Base-by-base conservation (phyloP, 2,113 vertebrate species). In the Perca fluviatilis region DNA sequence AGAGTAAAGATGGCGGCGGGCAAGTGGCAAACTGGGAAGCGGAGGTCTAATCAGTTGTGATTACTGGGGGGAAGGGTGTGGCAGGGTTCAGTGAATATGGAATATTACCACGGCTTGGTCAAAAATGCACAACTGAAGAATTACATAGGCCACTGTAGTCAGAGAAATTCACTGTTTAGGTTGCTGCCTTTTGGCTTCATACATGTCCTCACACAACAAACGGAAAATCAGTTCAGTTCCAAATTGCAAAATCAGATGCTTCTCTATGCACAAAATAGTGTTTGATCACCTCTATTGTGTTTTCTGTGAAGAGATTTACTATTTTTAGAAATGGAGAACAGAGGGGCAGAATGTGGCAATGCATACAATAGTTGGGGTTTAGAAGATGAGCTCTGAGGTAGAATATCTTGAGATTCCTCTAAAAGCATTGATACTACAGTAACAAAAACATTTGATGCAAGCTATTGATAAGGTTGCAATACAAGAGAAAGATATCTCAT, bases 1-100 rank as follows among this genome's bases (percentile, higher is more conserved):
- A 33, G 84, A 90, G 88, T 85, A 93, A 94, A 93, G 86, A 94
- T 93, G 92, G 93, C 85, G 84, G 89, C 61, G 12, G 80, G 67
- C 76, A 91, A 93, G 83, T 77, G 89, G 86, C 86, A 90, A 93
- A 91, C 79, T 85, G 91, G 87, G 91, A 91, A 87, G 91, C 61
- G 57, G 82, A 91, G 91, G 90, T 91, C 81, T 87, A 85, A 90
- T 89, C 93, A 88, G 85, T 84, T 83, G 67, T 90, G 88, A 92
- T 92, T 85, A 87, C 83, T 36, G 86, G 90, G 85, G 82, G 86
- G 86, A 46, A 82, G 86, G 92, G 88, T 89, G 91, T 93, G 92
- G 80, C 83, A 67, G 74, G 79, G 84, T 87, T 90, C 79, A 73
- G 40, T 82, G 79, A 88, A 90, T 85, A 86, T 82, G 67, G 82